Base-by-base conservation (phyloP, 37 sponge, comb jelly and placozoan genomes). In the Oopsacas minuta region DNA sequence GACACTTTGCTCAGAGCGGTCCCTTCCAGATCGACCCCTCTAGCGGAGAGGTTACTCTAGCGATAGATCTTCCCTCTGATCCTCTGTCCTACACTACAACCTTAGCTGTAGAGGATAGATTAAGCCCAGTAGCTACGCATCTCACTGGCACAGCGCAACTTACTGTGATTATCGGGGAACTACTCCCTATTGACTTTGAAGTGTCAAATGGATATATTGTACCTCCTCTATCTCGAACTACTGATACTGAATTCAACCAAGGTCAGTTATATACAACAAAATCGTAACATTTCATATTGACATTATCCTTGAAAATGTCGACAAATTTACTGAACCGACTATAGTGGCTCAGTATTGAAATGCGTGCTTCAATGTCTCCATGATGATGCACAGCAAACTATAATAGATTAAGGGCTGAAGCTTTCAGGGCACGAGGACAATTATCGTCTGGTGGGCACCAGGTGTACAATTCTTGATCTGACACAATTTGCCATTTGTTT, bases 101-200 rank as follows among this genome's bases (percentile, higher is more conserved):
- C 8, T 35, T 89, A 84, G 52, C 52, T 20, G 86, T 93, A 1
- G 25, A 12, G 32, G 91, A 84, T n/a, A 81, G 53, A 23, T 89
- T 89, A 10, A 82, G 89, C 36, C 82, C 83, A 17, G 81, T 89
- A 36, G 1, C 83, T 15, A 49, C 37, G 0, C 36, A 38, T 0
- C 86, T 42, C 35, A 88, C 88, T 0, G 81, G 88, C 36, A 87
- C 85, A 38, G 90, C 85, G 0, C 82, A 52, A 3, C 85, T 89
- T 5, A 82, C 82, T 39, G 87, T 93, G 0, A 32, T 88, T 0
- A 86, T 91, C 37, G 94, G 94, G 20, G 89, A 87, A 32, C 82
- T 84, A 3, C 82, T 87, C 8, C 91, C 91, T 7, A 85, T 93
- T 37, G 84, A 88, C 7, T 86, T 91, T 23, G 39, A 8, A 1